Evolutionary conservation across 2,797 vertebrate species (phyloP).

Genomic region (Falco naumanni): DNA sequence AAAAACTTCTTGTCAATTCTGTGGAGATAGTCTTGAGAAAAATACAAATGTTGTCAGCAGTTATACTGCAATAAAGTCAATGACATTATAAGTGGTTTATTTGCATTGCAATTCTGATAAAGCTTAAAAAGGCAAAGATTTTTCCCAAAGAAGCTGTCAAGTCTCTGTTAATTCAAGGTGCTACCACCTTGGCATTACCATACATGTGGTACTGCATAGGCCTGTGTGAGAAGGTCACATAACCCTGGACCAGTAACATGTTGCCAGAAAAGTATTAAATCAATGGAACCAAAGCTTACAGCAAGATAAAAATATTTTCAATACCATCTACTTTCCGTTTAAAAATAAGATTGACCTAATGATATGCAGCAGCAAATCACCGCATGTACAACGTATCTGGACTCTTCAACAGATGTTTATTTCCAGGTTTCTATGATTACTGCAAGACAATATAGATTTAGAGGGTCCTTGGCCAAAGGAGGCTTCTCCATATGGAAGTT

Average conservation of each 20-base stretch:
- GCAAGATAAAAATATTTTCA: background rate
- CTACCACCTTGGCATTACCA: background rate
- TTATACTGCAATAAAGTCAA: background rate
- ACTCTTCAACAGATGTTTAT: background rate
- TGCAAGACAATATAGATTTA: background rate
- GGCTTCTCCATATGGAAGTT: background rate
- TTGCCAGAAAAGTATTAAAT: background rate
- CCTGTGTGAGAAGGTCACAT: background rate
- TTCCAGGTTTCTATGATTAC: background rate
- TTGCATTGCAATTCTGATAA: background rate
- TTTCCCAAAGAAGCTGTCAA: background rate
- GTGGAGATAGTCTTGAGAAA: background rate
- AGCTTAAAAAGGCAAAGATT: background rate
- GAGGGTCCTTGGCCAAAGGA: background rate
- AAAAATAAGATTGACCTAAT: background rate
- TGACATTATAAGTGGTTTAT: background rate
- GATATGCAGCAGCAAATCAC: background rate
- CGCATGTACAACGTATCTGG: background rate
- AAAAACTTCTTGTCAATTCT: background rate
- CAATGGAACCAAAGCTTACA: background rate
- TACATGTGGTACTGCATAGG: background rate
- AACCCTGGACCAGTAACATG: accelerated
- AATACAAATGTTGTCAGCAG: background rate
- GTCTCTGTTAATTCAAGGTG: background rate
- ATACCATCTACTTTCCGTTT: background rate